These are phyloP conservation scores for Diplodus sargus DNA, from an alignment of 2,797 vertebrate species.

Conservation along the genomic window DNA sequence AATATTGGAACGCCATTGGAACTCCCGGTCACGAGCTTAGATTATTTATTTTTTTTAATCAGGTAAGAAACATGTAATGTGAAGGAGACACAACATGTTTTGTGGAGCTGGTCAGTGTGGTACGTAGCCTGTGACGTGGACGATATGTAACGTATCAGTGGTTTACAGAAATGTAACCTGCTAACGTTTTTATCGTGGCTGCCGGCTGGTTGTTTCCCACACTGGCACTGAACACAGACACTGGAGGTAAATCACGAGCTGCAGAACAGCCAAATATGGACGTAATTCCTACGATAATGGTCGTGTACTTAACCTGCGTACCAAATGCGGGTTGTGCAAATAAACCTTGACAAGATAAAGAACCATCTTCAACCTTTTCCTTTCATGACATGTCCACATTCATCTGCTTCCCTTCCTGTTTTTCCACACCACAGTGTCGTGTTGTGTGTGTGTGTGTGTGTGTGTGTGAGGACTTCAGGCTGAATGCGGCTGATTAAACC, in stretches of 20 bases:
- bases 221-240: background rate
- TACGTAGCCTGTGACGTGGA: too few species aligned
- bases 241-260: background rate
- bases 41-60: too few species aligned
- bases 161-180: too few species aligned
- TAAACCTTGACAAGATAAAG: constrained; percentile 28
- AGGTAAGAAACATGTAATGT: too few species aligned
- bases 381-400: constrained; percentile 28
- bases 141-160: too few species aligned
- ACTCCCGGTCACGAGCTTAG: too few species aligned
- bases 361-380: constrained; percentile 56
- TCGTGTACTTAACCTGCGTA: background rate
- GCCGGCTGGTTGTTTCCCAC: background rate
- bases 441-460: background rate
- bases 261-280: background rate
- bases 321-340: background rate
- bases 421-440: background rate
- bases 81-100: too few species aligned
- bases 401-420: constrained; percentile 52
- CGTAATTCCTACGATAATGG: background rate
- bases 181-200: too few species aligned
- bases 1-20: too few species aligned
- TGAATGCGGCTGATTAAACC: constrained; percentile 21
- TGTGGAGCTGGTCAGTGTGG: too few species aligned
- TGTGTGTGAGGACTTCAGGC: constrained; percentile 31